These are phyloP conservation scores for Nudaria mundana DNA, from an alignment of 2,888 invertebrate genomes.

Conservation along the genomic window DNA sequence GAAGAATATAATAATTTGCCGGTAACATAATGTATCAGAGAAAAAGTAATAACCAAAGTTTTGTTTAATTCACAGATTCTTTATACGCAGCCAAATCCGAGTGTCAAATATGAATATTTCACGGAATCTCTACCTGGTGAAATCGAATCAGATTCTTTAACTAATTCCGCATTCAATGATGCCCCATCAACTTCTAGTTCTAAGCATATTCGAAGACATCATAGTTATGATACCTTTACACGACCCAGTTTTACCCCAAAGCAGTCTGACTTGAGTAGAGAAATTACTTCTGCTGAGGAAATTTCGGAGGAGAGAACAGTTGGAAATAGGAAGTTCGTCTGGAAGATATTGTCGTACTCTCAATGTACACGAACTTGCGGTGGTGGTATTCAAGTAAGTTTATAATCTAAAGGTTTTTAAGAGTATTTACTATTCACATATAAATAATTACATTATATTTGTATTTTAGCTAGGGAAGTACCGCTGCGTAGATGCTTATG, in stretches of 20 bases:
- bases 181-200: constrained; percentile 37
- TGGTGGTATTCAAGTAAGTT: constrained; percentile 85
- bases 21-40: no score
- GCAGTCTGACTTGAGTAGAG: constrained; percentile 50
- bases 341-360: constrained; percentile 90
- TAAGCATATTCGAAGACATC: constrained; percentile 66
- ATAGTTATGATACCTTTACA: constrained; percentile 49
- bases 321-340: constrained; percentile 81
- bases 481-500: constrained; percentile 85
- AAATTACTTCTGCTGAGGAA: constrained; percentile 39
- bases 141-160: constrained; percentile 50
- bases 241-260: constrained; percentile 33
- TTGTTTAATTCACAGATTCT: constrained; percentile 82
- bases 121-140: constrained; percentile 83
- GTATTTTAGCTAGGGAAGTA: constrained; percentile 83
- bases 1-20: no score
- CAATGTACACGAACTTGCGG: constrained; percentile 91
- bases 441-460: no score
- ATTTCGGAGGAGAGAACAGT: constrained; percentile 59
- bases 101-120: constrained; percentile 94
- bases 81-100: constrained; percentile 91
- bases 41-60: background rate
- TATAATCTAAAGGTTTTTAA: no score
- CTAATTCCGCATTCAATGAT: constrained; percentile 44
- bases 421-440: no score